Conservation (phyloP, 2,888 invertebrate species). For the Mythimna loreyi region DNA sequence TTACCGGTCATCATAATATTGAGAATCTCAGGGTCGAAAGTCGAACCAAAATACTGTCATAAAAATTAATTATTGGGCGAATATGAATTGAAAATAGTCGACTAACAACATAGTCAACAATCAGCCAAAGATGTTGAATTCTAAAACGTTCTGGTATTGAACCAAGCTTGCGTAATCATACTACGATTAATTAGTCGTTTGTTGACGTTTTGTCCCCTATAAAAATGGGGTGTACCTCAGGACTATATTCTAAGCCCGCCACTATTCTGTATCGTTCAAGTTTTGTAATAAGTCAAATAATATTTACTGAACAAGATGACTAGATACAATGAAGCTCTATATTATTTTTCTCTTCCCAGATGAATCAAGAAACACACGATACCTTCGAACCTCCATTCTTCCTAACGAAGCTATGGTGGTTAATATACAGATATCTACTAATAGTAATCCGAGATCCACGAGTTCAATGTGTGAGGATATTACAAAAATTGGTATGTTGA, state of each 20-base stretch:
- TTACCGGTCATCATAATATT: background rate
- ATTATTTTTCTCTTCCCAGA: slow-evolving; percentile 19
- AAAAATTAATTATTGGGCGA: background rate
- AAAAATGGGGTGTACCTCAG: background rate
- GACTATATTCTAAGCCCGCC: slow-evolving; percentile 6
- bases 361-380: slow-evolving; percentile 58
- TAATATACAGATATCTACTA: slow-evolving; percentile 94
- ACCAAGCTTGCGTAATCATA: background rate
- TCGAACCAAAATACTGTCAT: background rate
- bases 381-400: slow-evolving; percentile 92
- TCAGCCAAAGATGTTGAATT: slow-evolving; percentile 14
- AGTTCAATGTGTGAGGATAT: slow-evolving; percentile 93
- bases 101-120: background rate
- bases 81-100: slow-evolving; percentile 2
- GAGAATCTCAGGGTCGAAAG: background rate
- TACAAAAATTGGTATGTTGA: slow-evolving; percentile 95
- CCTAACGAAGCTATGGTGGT: slow-evolving; percentile 93
- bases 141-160: background rate
- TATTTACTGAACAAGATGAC: no score
- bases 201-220: background rate
- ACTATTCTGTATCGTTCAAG: background rate
- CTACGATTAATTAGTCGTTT: background rate
- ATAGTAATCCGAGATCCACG: slow-evolving; percentile 95
- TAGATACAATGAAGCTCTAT: no score
- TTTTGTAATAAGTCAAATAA: background rate